A percentile compares a stretch with the other conserved stretches of the same genome.
Conservation (phyloP, 2,113 vertebrate genomes). For the Neogale vison region DNA sequence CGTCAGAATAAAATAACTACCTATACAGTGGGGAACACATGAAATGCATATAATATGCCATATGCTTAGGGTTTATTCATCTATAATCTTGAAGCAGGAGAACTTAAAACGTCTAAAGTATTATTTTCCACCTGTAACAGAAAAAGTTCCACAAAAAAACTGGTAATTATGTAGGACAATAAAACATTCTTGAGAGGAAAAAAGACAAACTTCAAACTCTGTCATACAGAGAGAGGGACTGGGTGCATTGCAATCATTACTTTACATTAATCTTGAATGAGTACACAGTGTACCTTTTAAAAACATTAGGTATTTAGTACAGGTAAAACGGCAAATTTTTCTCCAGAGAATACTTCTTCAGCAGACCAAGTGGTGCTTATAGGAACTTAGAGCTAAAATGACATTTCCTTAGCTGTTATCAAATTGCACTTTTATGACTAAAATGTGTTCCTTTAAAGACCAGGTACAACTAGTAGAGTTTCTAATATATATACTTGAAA, state of each 20-base stretch:
- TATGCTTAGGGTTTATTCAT: background rate
- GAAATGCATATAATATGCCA: background rate
- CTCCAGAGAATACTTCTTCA: constrained; percentile 73
- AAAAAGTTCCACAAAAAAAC: constrained; percentile 26
- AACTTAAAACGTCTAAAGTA: background rate
- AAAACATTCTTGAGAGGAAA: background rate
- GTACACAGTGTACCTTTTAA: constrained; percentile 67
- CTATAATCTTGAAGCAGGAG: background rate
- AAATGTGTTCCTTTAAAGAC: constrained; percentile 73
- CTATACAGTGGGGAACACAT: background rate
- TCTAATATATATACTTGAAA: constrained; percentile 59
- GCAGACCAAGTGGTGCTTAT: constrained; percentile 78
- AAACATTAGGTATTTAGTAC: constrained; percentile 64
- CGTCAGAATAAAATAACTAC: background rate
- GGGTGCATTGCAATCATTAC: constrained; percentile 23
- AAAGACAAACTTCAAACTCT: background rate
- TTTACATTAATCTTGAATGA: constrained; percentile 50
- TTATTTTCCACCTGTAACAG: background rate
- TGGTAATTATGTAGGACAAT: background rate
- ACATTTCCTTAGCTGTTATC: constrained; percentile 79
- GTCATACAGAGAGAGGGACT: background rate
- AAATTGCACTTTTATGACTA: constrained; percentile 73
- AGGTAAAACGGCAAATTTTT: constrained; percentile 78
- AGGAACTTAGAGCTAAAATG: constrained; percentile 79
- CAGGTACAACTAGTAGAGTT: constrained; percentile 63